Conservation (phyloP, 2,888 invertebrate genomes). For the Latheticus oryzae region DNA sequence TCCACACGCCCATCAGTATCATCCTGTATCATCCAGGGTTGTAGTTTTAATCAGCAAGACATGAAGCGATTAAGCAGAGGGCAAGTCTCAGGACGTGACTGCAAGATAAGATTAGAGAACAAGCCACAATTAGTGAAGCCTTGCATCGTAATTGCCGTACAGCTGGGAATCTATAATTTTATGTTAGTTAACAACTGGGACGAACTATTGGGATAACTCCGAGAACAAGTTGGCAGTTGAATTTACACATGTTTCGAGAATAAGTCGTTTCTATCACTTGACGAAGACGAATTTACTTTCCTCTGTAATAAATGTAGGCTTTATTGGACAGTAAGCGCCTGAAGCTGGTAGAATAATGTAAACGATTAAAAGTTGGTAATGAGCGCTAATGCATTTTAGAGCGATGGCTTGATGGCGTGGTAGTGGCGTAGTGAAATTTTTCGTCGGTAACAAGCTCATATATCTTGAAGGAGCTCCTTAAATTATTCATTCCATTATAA, state of each 20-base stretch:
- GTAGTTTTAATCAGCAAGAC: constrained; percentile 33
- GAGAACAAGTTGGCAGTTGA: background rate
- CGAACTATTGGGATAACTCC: constrained; percentile 12
- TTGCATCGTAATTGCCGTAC: constrained; percentile 58
- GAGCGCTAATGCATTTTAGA: constrained; percentile 29
- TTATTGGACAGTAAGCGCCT: too few relatives aligned
- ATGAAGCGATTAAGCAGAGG: constrained; percentile 31
- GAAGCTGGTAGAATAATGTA: constrained; percentile 10
- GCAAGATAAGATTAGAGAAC: constrained; percentile 61
- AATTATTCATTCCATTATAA: constrained; percentile 64
- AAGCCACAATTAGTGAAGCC: constrained; percentile 61
- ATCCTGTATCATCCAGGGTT: constrained; percentile 9
- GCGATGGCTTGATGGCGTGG: constrained; percentile 9
- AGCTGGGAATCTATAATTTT: constrained; percentile 61
- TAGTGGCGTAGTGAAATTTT: constrained; percentile 21
- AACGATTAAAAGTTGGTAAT: constrained; percentile 31
- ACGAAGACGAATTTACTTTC: too few relatives aligned
- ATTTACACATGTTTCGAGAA: constrained; percentile 28
- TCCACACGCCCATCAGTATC: constrained; percentile 8
- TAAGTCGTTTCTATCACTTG: too few relatives aligned
- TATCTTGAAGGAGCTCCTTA: constrained; percentile 57
- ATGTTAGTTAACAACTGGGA: constrained; percentile 50
- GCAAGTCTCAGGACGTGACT: constrained; percentile 54
- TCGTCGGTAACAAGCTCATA: constrained; percentile 51
- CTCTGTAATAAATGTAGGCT: too few relatives aligned